Evolutionary conservation across 2,113 vertebrate genomes (phyloP), one percentile per base, ranked within the genome.

Genomic region (Myxocyprinus asiaticus): DNA sequence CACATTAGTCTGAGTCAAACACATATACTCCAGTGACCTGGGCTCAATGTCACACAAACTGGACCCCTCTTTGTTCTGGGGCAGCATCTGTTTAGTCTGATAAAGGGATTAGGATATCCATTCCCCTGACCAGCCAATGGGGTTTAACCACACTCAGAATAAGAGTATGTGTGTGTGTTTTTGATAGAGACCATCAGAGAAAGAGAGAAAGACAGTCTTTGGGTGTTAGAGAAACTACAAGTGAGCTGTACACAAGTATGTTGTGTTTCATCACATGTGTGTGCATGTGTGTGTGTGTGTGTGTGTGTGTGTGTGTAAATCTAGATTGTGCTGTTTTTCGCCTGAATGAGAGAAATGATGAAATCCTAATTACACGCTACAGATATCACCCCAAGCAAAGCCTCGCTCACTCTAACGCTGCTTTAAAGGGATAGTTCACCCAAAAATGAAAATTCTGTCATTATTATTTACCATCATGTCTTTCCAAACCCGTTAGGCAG

Each of bases 361-460:
- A 81, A 76, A 81, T 81, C 70, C 83, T 81, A 84, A 84, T 84
- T 84, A 84, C 76, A 84, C 79, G 79, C 83, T 84, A 84, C 65
- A 84, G 83, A 84, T 74, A 81, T 84, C 76, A 84, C 83, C 83
- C 65, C 67, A 81, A 80, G 83, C 79, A 59, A 84, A 67, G 79
- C 64, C 56, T 47, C 75, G 22, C 22, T 33, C 22, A 33, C 22
- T 33, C 22, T 45, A 68, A 65, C 33, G 15, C 65, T 76, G 47
- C 22, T 33, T 33, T 33, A 33, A 33, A 33, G 22, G 22, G 22
- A 33, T 33, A 33, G 22, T 33, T 33, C 22, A 33, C 22, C 22
- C 22, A 33, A 33, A 33, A 33, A 33, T 33, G 22, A 33, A 33
- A 33, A 33, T 33, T 33, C 22, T 33, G 22, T 33, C 22, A 33